These are phyloP conservation scores for Puntigrus tetrazona DNA, from an alignment of 2,113 vertebrate genomes.

Conservation along the genomic window DNA sequence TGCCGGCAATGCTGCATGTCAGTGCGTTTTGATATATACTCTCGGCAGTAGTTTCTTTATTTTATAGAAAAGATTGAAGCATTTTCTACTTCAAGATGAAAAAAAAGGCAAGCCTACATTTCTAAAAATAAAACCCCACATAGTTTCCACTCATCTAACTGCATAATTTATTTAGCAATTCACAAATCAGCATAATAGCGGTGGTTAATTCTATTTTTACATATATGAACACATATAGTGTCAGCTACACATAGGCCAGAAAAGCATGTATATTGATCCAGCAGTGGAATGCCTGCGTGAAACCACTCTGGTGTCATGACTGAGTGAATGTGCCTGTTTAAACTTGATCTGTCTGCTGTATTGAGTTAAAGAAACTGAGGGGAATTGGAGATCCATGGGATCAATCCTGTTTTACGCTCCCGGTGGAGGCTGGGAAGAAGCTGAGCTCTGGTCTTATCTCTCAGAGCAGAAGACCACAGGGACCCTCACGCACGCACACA, in stretches of 20 bases:
- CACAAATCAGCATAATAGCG: background rate
- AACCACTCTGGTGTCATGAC: slow-evolving; percentile 9
- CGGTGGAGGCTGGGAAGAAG: slow-evolving; percentile 45
- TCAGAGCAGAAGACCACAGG: slow-evolving; percentile 39
- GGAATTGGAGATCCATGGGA: slow-evolving; percentile 55
- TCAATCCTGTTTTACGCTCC: slow-evolving; percentile 60
- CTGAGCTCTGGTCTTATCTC: slow-evolving; percentile 53
- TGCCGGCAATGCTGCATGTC: background rate
- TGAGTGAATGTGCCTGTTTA: slow-evolving; percentile 37
- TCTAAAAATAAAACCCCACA: background rate
- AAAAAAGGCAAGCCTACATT: slow-evolving; percentile 10
- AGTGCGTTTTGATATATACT: slow-evolving; percentile 20
- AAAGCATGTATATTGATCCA: slow-evolving; percentile 40
- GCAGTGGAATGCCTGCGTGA: slow-evolving; percentile 26
- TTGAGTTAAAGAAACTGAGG: slow-evolving; percentile 49
- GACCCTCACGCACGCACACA: slow-evolving; percentile 15
- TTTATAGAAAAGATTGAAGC: background rate
- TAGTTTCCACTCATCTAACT: background rate
- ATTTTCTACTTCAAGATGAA: background rate
- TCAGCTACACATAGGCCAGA: background rate
- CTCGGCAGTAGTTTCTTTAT: slow-evolving; percentile 6
- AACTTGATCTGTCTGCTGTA: slow-evolving; percentile 53
- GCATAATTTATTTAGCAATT: slow-evolving; percentile 20
- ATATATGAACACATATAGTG: background rate
- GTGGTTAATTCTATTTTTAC: background rate